Conservation (phyloP, 2,113 vertebrate species). For the Psophia crepitans region DNA sequence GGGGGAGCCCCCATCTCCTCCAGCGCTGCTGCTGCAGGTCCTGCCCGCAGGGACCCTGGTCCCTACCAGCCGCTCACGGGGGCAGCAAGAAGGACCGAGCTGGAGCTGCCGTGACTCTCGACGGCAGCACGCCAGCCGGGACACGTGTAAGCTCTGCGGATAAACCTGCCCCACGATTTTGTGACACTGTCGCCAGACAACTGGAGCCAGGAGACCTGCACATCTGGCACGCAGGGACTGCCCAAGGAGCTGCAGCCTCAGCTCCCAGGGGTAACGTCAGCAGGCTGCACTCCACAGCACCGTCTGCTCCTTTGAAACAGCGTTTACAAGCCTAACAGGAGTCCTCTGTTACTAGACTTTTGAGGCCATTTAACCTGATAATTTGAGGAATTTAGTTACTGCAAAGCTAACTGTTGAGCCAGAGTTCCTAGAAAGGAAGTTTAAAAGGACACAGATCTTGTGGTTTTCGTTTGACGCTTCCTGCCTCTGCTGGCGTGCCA, state of each 20-base stretch:
- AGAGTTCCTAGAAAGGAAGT: background rate
- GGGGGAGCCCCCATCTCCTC: background rate
- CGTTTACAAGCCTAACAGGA: background rate
- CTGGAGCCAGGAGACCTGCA: background rate
- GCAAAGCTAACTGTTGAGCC: background rate
- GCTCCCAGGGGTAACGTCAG: too few relatives aligned
- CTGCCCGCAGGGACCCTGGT: background rate
- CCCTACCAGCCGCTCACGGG: background rate
- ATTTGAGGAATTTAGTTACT: background rate
- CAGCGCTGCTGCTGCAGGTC: background rate
- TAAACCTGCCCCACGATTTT: background rate
- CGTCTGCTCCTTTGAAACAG: background rate
- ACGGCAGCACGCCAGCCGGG: background rate
- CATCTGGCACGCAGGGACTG: background rate
- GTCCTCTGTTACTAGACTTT: background rate
- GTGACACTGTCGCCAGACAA: background rate
- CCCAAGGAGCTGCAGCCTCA: background rate
- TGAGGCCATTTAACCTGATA: background rate
- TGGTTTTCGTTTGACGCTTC: background rate
- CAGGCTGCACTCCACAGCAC: background rate
- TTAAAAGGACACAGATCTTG: background rate
- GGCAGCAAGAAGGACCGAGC: background rate
- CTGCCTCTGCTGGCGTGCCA: background rate
- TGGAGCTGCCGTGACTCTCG: background rate
- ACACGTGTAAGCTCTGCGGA: background rate